Percentiles rank a stretch among this genome's conserved stretches.
These are phyloP conservation scores for Mythimna ferrago DNA, from an alignment of 2,888 invertebrate species.

Conservation along the genomic window DNA sequence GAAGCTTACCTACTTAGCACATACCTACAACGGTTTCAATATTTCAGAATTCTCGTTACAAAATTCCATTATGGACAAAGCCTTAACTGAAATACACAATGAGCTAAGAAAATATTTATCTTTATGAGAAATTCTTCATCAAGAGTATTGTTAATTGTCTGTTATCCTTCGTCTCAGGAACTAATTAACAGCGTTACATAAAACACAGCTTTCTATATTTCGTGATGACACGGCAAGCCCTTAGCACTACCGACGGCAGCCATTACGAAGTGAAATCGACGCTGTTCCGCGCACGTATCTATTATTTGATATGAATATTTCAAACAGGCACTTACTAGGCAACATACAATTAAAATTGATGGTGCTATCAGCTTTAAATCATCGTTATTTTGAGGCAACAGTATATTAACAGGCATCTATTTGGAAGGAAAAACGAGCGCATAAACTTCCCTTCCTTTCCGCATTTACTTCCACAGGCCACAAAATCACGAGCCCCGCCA, in stretches of 20 bases:
- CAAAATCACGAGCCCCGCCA: constrained; percentile 32
- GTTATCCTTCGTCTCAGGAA: constrained; percentile 16
- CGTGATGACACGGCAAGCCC: constrained; percentile 65
- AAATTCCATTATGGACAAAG: constrained; percentile 3
- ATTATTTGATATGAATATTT: constrained; percentile 59
- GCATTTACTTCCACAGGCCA: constrained; percentile 34
- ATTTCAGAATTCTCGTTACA: constrained; percentile 4
- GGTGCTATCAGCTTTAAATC: constrained; percentile 12
- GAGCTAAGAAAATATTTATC: constrained; percentile 14
- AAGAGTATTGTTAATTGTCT: constrained; percentile 24
- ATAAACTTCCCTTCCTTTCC: constrained; percentile 27
- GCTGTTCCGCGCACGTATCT: constrained; percentile 45
- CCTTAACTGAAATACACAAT: constrained; percentile 1
- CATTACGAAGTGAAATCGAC: constrained; percentile 69
- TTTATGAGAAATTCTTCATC: constrained; percentile 16
- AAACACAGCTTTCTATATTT: constrained; percentile 71
- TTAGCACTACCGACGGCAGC: constrained; percentile 53
- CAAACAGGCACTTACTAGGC: constrained; percentile 39
- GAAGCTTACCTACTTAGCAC: background rate
- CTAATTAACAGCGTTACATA: constrained; percentile 52
- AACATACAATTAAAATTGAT: constrained; percentile 37
- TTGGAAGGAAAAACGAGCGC: background rate
- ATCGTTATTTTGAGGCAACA: constrained; percentile 10
- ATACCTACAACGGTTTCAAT: background rate
- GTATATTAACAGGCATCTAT: background rate